Base-by-base conservation (phyloP, 1,140 invertebrate genomes). In the Hypsibius dujardini region DNA sequence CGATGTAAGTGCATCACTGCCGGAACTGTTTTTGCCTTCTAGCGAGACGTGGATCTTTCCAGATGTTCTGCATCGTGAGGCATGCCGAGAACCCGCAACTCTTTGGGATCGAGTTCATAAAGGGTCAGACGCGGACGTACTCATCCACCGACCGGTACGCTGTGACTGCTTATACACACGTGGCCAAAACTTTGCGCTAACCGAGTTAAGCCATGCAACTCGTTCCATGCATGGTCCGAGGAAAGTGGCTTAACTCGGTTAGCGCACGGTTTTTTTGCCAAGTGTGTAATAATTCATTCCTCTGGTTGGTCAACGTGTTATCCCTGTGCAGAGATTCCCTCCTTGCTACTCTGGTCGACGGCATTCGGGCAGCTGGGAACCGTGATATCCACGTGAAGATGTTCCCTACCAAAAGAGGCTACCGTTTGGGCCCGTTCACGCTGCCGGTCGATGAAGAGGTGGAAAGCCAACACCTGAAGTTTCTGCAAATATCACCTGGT, bases 331-430 rank as follows among this genome's bases (percentile, higher is more conserved):
- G 95, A 76, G 96, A 99, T 83, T 89, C 92, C 1, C 78, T 98
- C 69, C 78, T 99, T 69, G 94, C 95, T 1, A 95, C 95, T 2
- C 79, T 99, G 14, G 79, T 98, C 72, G 96, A 99, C 81, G 92
- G 92, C 60, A 92, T 96, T 7, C 83, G 95, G 75, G 92, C 92
- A n/a, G 92, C 92, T 46, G 95, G 95, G 1, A 98, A 99, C 79
- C 84, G 89, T 76, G 91, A 98, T 82, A 90, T 98, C n/a, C 92
- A 95, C 81, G 90, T 98, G 1, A 89, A 88, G 76, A 94, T 94
- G 83, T 82, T 81, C 70, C 83, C 83, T 28, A 92, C 91, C 60
- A 84, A 88, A 59, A 82, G 91, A 72, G 90, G 90, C 0, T 87
- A 89, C 76, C 82, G 95, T 73, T 84, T 95, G 72, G 90, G 92